These are phyloP conservation scores for Leucoraja ocellata DNA, from an alignment of 2,797 vertebrate genomes.

Conservation along the genomic window DNA sequence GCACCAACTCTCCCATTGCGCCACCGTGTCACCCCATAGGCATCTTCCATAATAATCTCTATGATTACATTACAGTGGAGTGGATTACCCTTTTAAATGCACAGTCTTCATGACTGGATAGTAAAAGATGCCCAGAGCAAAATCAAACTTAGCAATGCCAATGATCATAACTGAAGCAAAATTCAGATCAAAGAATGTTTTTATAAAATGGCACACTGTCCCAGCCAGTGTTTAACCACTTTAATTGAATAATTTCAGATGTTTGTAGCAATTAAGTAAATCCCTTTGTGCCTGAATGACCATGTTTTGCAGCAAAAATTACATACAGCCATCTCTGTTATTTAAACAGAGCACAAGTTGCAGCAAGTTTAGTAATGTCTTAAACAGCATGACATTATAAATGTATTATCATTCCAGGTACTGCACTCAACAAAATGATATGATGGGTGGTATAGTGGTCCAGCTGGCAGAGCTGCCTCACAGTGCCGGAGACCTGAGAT, in stretches of 20 bases:
- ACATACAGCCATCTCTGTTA: neutral
- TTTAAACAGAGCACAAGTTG: neutral
- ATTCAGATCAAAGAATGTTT: neutral
- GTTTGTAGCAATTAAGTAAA: neutral
- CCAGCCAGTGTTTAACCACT: neutral
- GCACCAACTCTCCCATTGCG: no score
- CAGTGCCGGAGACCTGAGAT: no score
- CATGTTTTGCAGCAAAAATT: neutral
- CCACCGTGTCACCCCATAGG: neutral
- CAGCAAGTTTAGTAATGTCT: neutral
- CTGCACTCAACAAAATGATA: neutral
- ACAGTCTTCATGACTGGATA: neutral
- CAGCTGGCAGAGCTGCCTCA: no score
- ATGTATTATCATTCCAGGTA: neutral
- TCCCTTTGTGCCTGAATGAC: neutral
- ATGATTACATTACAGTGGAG: neutral
- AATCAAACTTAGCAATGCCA: neutral
- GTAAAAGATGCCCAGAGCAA: neutral
- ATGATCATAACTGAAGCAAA: neutral
- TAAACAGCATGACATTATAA: neutral
- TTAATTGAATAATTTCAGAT: neutral
- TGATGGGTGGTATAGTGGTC: no score
- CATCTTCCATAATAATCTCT: neutral
- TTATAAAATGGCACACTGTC: neutral
- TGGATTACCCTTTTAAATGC: neutral